These are phyloP conservation scores for Dyspetes luteomarginatus DNA, from an alignment of 2,888 invertebrate species.

Conservation along the genomic window DNA sequence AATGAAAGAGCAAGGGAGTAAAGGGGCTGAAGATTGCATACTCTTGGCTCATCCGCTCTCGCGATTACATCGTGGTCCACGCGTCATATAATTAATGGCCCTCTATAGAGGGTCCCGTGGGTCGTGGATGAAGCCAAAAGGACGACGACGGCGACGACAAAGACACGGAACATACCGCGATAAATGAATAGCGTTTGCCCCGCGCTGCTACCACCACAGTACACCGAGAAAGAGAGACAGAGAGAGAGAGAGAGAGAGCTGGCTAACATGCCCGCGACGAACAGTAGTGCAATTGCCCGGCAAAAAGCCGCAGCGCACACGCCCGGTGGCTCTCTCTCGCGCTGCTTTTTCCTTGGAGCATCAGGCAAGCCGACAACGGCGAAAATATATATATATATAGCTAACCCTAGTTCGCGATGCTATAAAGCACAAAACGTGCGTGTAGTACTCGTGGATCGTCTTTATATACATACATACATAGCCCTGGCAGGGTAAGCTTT, in stretches of 20 bases:
- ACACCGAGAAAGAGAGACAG: slow-evolving; percentile 54
- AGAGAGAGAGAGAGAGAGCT: slow-evolving; percentile 56
- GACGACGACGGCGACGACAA: slow-evolving; percentile 26
- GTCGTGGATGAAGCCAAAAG: slow-evolving; percentile 64
- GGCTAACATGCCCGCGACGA: slow-evolving; percentile 33
- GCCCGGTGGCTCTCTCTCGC: not conserved
- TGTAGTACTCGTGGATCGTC: slow-evolving; percentile 24
- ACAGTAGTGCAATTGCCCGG: slow-evolving; percentile 23
- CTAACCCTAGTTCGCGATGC: not conserved
- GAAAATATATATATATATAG: not conserved
- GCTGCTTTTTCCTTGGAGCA: slow-evolving; percentile 27
- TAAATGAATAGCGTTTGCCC: slow-evolving; percentile 67
- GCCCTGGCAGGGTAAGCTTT: not conserved
- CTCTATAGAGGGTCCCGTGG: slow-evolving; percentile 40
- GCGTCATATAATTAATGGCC: slow-evolving; percentile 69
- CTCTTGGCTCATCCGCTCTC: slow-evolving; percentile 39
- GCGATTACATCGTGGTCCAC: slow-evolving; percentile 63
- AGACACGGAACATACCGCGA: slow-evolving; percentile 50
- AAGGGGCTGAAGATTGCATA: slow-evolving; percentile 20
- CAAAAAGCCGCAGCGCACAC: not conserved
- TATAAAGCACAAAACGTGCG: slow-evolving; percentile 1
- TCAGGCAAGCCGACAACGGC: slow-evolving; percentile 21
- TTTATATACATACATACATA: not conserved
- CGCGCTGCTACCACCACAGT: slow-evolving; percentile 13
- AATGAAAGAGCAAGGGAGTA: slow-evolving; percentile 19